A percentile compares a stretch with the other conserved stretches of the same genome.
Evolutionary conservation across 2,888 invertebrate species (phyloP).

Genomic region (Odontocerum albicorne): DNA sequence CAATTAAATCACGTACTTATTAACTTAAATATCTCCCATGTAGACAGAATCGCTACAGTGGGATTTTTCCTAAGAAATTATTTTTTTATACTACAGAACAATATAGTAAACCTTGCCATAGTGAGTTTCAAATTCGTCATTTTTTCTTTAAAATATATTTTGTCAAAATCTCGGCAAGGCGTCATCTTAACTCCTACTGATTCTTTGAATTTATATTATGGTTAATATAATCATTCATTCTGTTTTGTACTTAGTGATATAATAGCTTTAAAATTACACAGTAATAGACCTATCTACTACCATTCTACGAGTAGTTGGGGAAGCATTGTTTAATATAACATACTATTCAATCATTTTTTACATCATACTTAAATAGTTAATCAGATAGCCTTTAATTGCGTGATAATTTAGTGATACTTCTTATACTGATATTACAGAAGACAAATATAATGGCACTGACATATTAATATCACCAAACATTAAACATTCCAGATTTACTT

Average conservation of each 20-base stretch:
- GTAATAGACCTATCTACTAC: slow-evolving; percentile 29
- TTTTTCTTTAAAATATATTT: background rate
- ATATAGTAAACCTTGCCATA: too few species aligned
- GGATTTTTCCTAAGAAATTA: too few species aligned
- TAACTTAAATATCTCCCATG: too few species aligned
- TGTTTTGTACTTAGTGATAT: slow-evolving; percentile 36
- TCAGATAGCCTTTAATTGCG: slow-evolving; percentile 20
- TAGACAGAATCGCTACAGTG: too few species aligned
- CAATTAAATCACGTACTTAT: slow-evolving; percentile 31
- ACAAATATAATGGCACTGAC: slow-evolving; percentile 32
- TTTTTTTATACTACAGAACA: too few species aligned
- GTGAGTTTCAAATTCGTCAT: too few species aligned
- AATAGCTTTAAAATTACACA: slow-evolving; percentile 25
- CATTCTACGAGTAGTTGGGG: slow-evolving; percentile 32
- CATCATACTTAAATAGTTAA: slow-evolving; percentile 12
- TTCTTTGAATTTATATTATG: slow-evolving; percentile 1
- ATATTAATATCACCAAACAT: too few species aligned
- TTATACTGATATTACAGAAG: slow-evolving; percentile 29
- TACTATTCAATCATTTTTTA: slow-evolving; percentile 17
- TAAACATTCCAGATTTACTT: too few species aligned
- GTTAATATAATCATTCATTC: background rate
- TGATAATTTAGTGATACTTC: slow-evolving; percentile 30
- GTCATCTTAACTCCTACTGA: background rate
- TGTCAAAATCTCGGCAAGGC: slow-evolving; percentile 12
- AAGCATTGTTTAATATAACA: slow-evolving; percentile 32